Evolutionary conservation across 2,113 vertebrate genomes (phyloP), one percentile per base, ranked within the genome.

Genomic region (Gallinago jamesoni): DNA sequence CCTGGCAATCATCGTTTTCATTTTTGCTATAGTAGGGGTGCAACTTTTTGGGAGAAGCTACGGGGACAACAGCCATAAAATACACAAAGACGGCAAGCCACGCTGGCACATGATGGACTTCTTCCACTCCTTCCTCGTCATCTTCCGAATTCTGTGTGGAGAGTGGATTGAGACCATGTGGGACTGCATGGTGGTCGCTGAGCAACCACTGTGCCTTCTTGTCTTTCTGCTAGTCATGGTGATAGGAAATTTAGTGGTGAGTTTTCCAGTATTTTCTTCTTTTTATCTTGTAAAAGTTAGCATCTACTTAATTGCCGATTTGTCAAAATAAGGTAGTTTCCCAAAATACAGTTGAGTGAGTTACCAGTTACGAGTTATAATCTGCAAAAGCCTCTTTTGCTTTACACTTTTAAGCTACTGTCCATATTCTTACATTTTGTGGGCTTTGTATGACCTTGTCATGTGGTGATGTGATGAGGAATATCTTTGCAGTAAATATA

Each of bases 141-240:
- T 99, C 85, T 99, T 99, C 96, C 98, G 99, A 43, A 99, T 99
- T 77, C 98, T 99, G 63, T 99, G 99, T 0, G 99, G 99, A 31
- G 99, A 99, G 97, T 99, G 99, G 99, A 99, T 99, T 2, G 99
- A 99, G 94, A 99, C 99, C 91, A 99, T 99, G 99, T 99, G 99
- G 99, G 98, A 98, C n/a, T 99, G 99, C 95, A 99, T 99, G 99
- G 97, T 99, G 53, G 99, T 99, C 5, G 98, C 98, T n/a, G 98
- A 98, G 3, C 98, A 98, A 56, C 97, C 98, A 1, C 92, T 99
- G 45, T 99, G 99, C 91, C 98, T 99, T 75, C 93, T 99, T 84
- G 98, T 99, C 53, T 99, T 99, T 98, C 98, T 99, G 98, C 97
- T 99, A 43, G 99, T 99, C 95, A 99, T 99, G 99, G 99, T 99